Conservation (phyloP, 1,140 invertebrate genomes). For the Papilio polyxenes region DNA sequence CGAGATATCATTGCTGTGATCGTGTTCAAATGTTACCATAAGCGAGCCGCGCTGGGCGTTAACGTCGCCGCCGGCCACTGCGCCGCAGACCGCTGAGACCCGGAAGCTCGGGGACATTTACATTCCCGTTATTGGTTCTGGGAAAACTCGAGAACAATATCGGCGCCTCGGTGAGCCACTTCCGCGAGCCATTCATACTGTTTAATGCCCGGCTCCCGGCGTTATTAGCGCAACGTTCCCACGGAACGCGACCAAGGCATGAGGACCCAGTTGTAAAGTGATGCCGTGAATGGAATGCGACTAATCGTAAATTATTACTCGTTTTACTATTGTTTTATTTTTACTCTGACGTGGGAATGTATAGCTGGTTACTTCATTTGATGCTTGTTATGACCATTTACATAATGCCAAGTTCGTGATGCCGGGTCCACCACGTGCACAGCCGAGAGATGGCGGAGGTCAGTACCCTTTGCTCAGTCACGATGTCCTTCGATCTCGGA, state of each 20-base stretch:
- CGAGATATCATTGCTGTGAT: conserved; percentile 61
- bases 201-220: conserved; percentile 49
- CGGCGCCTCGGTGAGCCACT: conserved; percentile 50
- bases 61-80: conserved; percentile 60
- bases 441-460: conserved; percentile 61
- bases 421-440: conserved; percentile 53
- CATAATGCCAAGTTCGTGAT: conserved; percentile 44
- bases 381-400: conserved; percentile 33
- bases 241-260: conserved; percentile 42
- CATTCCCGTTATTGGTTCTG: conserved; percentile 71
- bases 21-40: conserved; percentile 53
- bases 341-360: background rate
- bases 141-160: conserved; percentile 69
- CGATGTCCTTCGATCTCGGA: conserved; percentile 65
- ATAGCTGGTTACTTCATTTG: background rate
- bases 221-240: conserved; percentile 47
- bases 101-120: conserved; percentile 73
- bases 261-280: conserved; percentile 4
- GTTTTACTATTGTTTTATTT: conserved; percentile 28
- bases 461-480: conserved; percentile 67
- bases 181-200: conserved; percentile 56
- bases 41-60: conserved; percentile 58
- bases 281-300: conserved; percentile 39
- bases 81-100: conserved; percentile 54
- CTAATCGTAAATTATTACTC: conserved; percentile 33